Evolutionary conservation across 2,888 invertebrate species (phyloP).

Genomic region (Drosophila emarginata): DNA sequence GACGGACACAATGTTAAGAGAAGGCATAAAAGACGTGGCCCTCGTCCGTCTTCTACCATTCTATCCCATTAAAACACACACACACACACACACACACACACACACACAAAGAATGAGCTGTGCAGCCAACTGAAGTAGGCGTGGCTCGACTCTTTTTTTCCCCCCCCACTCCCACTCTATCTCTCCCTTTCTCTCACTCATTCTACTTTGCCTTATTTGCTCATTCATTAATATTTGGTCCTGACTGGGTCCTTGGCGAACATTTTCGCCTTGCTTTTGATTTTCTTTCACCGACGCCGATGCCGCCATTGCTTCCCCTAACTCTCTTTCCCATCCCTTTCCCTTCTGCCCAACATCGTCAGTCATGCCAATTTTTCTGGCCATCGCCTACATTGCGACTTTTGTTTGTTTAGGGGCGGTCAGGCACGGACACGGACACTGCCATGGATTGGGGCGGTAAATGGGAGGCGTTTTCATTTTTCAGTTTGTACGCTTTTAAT

Average conservation of each 20-base stretch:
- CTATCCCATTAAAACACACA: background rate
- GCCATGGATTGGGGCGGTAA: background rate
- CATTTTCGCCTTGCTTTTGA: conserved; percentile 27
- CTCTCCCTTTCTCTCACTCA: background rate
- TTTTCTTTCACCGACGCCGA: conserved; percentile 14
- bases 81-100: background rate
- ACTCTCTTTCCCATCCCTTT: background rate
- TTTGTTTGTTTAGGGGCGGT: conserved; percentile 45
- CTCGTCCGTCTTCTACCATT: background rate
- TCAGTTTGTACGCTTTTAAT: conserved; percentile 55
- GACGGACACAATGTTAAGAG: background rate
- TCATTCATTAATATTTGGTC: conserved; percentile 62
- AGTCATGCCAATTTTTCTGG: conserved; percentile 14
- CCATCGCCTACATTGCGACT: conserved; percentile 36
- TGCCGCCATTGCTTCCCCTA: background rate
- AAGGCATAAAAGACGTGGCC: conserved; percentile 49
- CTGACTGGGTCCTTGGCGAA: conserved; percentile 7
- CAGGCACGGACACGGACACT: background rate
- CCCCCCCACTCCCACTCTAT: background rate
- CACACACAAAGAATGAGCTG: background rate
- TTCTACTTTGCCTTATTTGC: conserved; percentile 44
- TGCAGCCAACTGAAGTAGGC: background rate
- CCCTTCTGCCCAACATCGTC: background rate
- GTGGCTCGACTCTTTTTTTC: background rate
- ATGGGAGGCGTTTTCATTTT: conserved; percentile 29